These are phyloP conservation scores for Lophura swinhoii DNA, from an alignment of 2,797 vertebrate species.

Conservation along the genomic window DNA sequence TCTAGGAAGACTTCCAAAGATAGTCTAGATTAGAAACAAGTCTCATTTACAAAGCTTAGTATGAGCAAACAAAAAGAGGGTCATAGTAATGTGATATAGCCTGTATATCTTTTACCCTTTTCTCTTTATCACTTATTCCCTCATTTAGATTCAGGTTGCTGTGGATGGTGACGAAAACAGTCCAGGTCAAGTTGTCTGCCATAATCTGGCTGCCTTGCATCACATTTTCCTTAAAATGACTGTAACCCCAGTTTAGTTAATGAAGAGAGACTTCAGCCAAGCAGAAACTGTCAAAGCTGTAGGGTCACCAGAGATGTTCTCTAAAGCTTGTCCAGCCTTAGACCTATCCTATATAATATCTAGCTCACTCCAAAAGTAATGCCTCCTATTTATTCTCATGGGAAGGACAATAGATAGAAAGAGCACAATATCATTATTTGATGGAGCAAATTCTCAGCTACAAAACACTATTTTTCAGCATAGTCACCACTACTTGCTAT, in stretches of 20 bases:
- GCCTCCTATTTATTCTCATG: no score
- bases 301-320: not conserved
- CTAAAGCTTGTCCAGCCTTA: accelerated
- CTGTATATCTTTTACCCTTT: not conserved
- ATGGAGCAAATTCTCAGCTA: no score
- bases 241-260: not conserved
- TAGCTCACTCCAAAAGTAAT: no score
- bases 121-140: not conserved
- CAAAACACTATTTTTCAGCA: no score
- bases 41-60: not conserved
- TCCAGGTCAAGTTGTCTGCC: not conserved
- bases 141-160: not conserved
- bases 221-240: not conserved
- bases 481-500: no score
- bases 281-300: not conserved
- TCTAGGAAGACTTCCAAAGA: constrained; percentile 5
- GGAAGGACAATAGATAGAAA: no score
- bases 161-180: not conserved
- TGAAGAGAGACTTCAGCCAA: not conserved
- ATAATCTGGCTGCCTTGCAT: not conserved
- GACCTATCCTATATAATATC: not conserved
- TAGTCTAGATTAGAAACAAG: not conserved
- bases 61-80: not conserved
- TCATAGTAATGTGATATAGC: not conserved
- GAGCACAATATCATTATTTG: no score